Conservation (phyloP, 2,888 invertebrate genomes). For the Aquatica leii region DNA sequence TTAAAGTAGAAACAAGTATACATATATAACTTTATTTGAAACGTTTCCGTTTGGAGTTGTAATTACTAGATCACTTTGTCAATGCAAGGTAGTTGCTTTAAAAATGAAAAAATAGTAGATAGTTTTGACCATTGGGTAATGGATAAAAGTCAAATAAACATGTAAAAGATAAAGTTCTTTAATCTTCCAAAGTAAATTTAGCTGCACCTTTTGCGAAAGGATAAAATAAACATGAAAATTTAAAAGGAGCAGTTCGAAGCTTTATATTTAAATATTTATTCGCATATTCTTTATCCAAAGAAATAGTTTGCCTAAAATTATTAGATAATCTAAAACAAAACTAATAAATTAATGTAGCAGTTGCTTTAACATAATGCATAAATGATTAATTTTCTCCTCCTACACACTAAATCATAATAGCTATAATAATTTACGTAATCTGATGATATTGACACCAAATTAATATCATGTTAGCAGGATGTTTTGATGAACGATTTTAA, state of each 20-base stretch:
- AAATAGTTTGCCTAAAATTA: not conserved
- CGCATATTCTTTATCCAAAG: not conserved
- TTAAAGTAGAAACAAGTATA: too few species aligned
- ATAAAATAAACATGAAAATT: conserved; percentile 2
- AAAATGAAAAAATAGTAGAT: too few species aligned
- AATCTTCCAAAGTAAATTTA: conserved; percentile 1
- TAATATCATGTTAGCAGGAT: conserved; percentile 46
- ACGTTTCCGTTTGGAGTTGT: too few species aligned
- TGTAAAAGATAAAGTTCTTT: conserved; percentile 6
- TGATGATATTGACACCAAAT: conserved; percentile 52
- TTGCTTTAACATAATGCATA: conserved; percentile 22
- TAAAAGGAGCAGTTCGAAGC: not conserved
- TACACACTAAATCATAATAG: conserved; percentile 29
- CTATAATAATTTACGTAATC: conserved; percentile 49
- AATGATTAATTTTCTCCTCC: conserved; percentile 31
- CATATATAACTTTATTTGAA: too few species aligned
- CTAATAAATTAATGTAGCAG: conserved; percentile 5
- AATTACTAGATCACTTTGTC: too few species aligned
- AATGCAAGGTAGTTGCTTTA: too few species aligned
- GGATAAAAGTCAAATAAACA: conserved; percentile 6
- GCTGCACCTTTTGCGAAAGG: not conserved
- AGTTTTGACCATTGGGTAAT: not conserved
- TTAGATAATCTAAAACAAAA: not conserved
- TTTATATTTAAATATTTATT: conserved; percentile 6
- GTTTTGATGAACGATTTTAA: conserved; percentile 48